Evolutionary conservation across 2,888 invertebrate genomes (phyloP), one percentile per base, ranked within the genome.

Genomic region (Pherbina coryleti): DNA sequence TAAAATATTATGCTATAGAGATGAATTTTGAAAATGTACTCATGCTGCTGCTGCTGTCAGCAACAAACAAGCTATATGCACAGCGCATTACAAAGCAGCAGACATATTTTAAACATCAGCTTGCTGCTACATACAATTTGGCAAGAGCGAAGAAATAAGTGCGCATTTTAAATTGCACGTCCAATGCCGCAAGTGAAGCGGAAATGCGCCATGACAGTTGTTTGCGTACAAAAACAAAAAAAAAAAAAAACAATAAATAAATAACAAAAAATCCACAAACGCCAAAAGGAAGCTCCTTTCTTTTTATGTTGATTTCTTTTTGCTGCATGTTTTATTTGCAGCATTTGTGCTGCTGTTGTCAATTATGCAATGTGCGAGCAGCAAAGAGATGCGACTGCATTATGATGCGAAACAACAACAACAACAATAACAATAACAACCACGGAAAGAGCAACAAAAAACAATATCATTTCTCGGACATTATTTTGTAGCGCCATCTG

Each of bases 151-250:
- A 11, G 44, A 44, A 44, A 44, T 44, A 44, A 44, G 44, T 44
- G 44, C 44, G 44, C 22, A 60, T 60, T 60, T 60, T 60, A 28
- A 60, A 60, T n/a, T 34, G 37, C 55, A 37, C 72, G 37, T 22
- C 37, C 22, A 57, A 60, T 44, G 60, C 22, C 60, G 60, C 60
- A 60, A 60, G n/a, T 37, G 60, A 19, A 57, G 37, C 72, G 72
- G 72, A 72, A 72, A 72, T 72, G 72, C 60, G 72, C 60, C 72
- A 72, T 60, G 34, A 57, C 37, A 57, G n/a, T 25, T 53, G 14
- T 51, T 51, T 69, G 51, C 69, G 25, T 5, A 60, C 28, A 60
- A 49, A 17, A 60, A 25, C 2, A 51, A 69, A n/a, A 14, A 60
- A 60, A 60, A 49, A 17, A 60, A 25, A 7, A 51, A 69, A n/a